These are phyloP conservation scores for Neotragus pygmaeus DNA, from an alignment of 2,113 vertebrate genomes.

Conservation along the genomic window DNA sequence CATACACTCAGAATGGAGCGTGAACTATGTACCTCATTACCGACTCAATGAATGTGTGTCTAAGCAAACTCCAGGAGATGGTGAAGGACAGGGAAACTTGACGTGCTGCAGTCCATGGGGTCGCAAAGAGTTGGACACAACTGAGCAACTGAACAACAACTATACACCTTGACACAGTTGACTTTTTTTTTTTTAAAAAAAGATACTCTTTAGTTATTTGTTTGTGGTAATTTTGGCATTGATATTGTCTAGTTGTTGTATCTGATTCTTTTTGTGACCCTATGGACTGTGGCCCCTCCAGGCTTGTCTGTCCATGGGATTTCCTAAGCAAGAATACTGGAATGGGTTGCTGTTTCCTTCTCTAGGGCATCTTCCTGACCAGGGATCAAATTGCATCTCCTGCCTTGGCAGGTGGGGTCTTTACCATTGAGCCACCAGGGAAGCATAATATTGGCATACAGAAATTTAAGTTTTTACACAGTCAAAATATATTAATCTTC, in stretches of 20 bases:
- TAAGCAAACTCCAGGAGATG: neutral
- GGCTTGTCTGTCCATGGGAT: neutral
- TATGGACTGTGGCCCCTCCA: neutral
- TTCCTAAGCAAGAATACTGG: neutral
- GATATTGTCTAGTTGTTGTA: neutral
- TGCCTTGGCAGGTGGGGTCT: neutral
- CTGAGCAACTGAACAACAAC: neutral
- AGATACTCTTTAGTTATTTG: constrained; percentile 7
- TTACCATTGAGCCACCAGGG: neutral
- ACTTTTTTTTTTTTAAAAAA: neutral
- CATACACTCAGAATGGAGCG: neutral
- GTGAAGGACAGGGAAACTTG: neutral
- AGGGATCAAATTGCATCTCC: neutral
- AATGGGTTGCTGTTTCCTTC: neutral
- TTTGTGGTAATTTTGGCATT: constrained; percentile 38
- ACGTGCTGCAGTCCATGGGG: neutral
- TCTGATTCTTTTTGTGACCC: neutral
- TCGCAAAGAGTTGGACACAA: neutral
- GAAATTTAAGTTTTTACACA: constrained; percentile 11
- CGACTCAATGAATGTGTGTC: neutral
- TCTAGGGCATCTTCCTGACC: neutral
- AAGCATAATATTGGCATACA: constrained; percentile 20
- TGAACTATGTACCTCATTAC: neutral
- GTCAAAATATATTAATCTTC: constrained; percentile 60
- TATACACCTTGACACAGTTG: neutral